These are phyloP conservation scores for Melangyna quadrimaculata DNA, from an alignment of 2,888 invertebrate genomes.

Conservation along the genomic window DNA sequence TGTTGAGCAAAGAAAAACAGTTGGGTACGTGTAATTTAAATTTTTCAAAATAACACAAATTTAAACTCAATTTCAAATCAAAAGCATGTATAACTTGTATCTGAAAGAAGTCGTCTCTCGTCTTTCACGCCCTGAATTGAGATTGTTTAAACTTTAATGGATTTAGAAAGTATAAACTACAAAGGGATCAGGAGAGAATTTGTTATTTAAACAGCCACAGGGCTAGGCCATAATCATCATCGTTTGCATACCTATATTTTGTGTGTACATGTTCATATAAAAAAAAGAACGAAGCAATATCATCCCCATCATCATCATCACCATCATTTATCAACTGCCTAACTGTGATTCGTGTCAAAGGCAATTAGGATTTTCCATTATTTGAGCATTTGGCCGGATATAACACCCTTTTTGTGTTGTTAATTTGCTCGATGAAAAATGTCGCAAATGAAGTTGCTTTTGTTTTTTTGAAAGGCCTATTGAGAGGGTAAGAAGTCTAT, in stretches of 20 bases:
- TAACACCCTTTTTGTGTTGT: conserved; percentile 34
- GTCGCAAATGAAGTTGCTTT: conserved; percentile 7
- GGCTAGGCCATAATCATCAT: conserved; percentile 22
- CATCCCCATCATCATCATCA: conserved; percentile 26
- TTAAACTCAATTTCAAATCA: conserved; percentile 43
- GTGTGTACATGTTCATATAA: neutral
- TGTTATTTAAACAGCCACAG: conserved; percentile 45
- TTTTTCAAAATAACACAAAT: conserved; percentile 60
- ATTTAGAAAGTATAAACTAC: conserved; percentile 22
- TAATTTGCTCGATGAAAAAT: conserved; percentile 45
- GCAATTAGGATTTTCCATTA: conserved; percentile 58
- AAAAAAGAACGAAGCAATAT: neutral
- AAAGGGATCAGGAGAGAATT: conserved; percentile 15
- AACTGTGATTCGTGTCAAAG: conserved; percentile 59
- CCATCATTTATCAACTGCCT: conserved; percentile 60
- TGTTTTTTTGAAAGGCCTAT: neutral
- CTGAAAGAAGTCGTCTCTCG: too few species aligned
- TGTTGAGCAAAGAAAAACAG: neutral
- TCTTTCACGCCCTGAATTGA: conserved; percentile 9
- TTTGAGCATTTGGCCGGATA: conserved; percentile 56
- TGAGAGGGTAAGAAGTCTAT: neutral
- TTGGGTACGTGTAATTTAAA: conserved; percentile 51
- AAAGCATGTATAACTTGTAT: conserved; percentile 8
- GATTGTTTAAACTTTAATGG: conserved; percentile 15
- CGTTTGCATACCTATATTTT: neutral